These are phyloP conservation scores for Toxostoma redivivum DNA, from an alignment of 2,113 vertebrate species.

Conservation along the genomic window DNA sequence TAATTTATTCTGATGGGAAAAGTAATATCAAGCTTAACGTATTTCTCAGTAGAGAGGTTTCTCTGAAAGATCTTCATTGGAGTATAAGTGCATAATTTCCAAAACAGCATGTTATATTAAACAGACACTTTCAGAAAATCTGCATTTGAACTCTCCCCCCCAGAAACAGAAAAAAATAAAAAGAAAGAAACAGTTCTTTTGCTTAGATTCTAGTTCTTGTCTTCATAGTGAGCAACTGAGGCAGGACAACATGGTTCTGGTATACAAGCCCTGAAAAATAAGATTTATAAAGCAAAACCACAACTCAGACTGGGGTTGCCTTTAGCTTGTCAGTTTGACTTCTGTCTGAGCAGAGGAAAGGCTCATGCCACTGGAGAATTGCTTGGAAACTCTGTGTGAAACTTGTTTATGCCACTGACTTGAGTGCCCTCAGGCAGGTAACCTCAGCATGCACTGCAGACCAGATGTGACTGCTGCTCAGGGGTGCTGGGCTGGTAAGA, in stretches of 20 bases:
- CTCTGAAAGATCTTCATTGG: neutral
- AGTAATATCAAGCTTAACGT: neutral
- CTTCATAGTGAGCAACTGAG: neutral
- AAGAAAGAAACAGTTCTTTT: rapidly evolving
- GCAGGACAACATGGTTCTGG: neutral
- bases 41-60: neutral
- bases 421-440: neutral
- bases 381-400: neutral
- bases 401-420: neutral
- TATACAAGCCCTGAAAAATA: neutral
- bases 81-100: neutral
- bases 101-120: neutral
- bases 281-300: neutral
- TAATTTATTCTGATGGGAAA: constrained; percentile 20
- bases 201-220: neutral
- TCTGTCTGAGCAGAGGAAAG: neutral
- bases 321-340: constrained; percentile 9
- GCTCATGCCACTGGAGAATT: neutral
- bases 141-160: neutral
- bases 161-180: neutral
- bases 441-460: neutral
- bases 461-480: rapidly evolving
- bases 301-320: neutral
- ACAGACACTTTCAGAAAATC: neutral
- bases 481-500: neutral